Evolutionary conservation across 2,797 vertebrate species (phyloP), one percentile per base, ranked within the genome.

Genomic region (Balearica regulorum): DNA sequence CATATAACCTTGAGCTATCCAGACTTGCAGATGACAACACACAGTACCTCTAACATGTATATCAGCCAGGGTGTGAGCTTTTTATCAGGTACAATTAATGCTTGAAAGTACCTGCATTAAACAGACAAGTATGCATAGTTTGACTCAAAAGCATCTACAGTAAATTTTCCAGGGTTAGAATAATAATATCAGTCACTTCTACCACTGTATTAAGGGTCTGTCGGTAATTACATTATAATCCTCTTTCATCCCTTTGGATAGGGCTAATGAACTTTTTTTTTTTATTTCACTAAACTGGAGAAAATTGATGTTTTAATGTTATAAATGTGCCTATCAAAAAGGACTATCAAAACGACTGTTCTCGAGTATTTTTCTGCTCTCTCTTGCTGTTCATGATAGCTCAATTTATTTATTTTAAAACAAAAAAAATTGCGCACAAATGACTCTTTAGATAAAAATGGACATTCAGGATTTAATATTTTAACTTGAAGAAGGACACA

Each of bases 1-100:
- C 89, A 90, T 95, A 88, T 97, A 97, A 98, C 97, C 96, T 97
- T 98, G 96, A 98, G 96, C 85, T 90, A 96, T 80, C 94, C 83
- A 81, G 78, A 96, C 83, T 88, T 97, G 93, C 85, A 94, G 80
- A 96, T 46, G 83, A 81, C 83, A 96, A 95, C 86, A 58, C 82
- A 78, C 81, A 66, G 87, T 89, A 70, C 11, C 55, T 86, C 62
- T 94, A 93, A 88, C 77, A 95, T 87, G 61, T 72, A 41, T 90
- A 90, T 95, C 92, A 96, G 80, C 73, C 54, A 83, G 82, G 64
- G 68, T 77, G 71, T 72, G 82, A 95, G 65, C 41, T 61, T 86
- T 94, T 60, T 91, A 80, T 88, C 76, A 75, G 66, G 72, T 85
- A 49, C 31, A 90, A 81, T 94, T 87, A 96, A 61, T 78, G 41